A percentile compares a stretch with the other conserved stretches of the same genome.
phyloP scores from a whole-genome alignment of 1,140 invertebrate genomes.

The Chrysopa pallens region DNA sequence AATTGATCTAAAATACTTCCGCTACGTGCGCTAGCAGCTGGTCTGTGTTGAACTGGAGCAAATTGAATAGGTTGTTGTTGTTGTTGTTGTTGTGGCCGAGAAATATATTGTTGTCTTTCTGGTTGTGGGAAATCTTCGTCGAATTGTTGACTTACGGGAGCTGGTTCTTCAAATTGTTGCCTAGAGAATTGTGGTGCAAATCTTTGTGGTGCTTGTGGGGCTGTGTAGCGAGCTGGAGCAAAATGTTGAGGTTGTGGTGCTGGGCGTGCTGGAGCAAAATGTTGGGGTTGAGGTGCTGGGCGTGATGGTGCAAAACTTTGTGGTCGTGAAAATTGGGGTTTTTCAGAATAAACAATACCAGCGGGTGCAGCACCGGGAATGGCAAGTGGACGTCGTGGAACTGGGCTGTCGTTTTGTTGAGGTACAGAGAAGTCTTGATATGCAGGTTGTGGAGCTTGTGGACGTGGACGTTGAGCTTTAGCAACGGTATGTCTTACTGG shows the following conservation, averaged over 20 bases:
- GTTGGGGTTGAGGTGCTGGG: constrained; percentile 14
- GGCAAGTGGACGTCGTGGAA: not conserved
- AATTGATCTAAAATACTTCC: constrained; percentile 60
- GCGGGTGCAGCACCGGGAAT: constrained; percentile 5
- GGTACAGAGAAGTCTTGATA: constrained; percentile 3
- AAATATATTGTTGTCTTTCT: constrained; percentile 6
- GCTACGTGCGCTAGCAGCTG: constrained; percentile 20
- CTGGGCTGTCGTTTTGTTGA: constrained; percentile 3
- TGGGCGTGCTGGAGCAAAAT: constrained; percentile 6
- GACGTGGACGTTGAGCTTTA: constrained; percentile 11
- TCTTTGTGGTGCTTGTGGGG: not conserved
- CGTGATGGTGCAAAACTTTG: constrained; percentile 9
- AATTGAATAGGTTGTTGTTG: constrained; percentile 10
- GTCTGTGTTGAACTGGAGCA: constrained; percentile 16
- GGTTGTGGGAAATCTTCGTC: constrained; percentile 13
- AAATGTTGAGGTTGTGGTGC: constrained; percentile 7
- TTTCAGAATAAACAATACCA: not conserved
- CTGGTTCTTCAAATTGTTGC: constrained; percentile 16
- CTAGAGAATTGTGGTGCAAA: constrained; percentile 13
- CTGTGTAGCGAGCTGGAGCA: not conserved
- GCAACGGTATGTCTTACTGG: constrained; percentile 3
- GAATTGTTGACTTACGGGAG: constrained; percentile 15
- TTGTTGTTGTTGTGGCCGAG: constrained; percentile 6
- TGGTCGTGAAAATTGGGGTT: constrained; percentile 10
- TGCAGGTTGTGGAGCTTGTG: constrained; percentile 7